Percentiles rank a stretch among this genome's conserved stretches.
Evolutionary conservation across 2,113 vertebrate species (phyloP).

Genomic region (Urocitellus parryii): DNA sequence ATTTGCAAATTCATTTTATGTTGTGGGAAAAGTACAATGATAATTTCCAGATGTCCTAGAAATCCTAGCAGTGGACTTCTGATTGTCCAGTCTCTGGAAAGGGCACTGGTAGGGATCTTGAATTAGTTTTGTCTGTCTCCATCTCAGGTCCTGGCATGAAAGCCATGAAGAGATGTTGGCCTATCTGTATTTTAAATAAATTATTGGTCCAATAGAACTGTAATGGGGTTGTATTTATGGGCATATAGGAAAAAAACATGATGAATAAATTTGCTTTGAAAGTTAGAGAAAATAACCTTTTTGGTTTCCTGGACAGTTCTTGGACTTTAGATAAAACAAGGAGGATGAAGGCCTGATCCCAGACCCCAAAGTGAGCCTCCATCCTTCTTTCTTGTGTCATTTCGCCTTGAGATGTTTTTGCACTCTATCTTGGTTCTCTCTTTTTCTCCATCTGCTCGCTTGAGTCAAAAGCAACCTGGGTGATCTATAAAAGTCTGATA

Average conservation of each 20-base stretch:
- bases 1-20: neutral
- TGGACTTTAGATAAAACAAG: neutral
- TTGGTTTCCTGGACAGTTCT: neutral
- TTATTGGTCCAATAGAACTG: neutral
- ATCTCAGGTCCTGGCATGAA: neutral
- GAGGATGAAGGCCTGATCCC: neutral
- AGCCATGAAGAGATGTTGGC: neutral
- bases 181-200: conserved; percentile 14
- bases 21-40: neutral
- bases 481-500: neutral
- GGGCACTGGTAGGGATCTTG: rapidly evolving
- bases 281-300: neutral
- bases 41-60: neutral
- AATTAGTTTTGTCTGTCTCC: neutral
- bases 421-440: rapidly evolving
- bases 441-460: too few species aligned
- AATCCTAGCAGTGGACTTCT: neutral
- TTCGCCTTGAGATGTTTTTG: neutral
- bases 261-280: neutral
- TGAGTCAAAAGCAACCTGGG: neutral
- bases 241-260: neutral
- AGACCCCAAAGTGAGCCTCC: neutral
- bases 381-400: neutral
- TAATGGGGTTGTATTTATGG: neutral
- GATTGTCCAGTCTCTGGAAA: neutral